Base-by-base conservation (phyloP, 92 coral and sea anemone genomes). In the Hydrozoanthus gracilis region DNA sequence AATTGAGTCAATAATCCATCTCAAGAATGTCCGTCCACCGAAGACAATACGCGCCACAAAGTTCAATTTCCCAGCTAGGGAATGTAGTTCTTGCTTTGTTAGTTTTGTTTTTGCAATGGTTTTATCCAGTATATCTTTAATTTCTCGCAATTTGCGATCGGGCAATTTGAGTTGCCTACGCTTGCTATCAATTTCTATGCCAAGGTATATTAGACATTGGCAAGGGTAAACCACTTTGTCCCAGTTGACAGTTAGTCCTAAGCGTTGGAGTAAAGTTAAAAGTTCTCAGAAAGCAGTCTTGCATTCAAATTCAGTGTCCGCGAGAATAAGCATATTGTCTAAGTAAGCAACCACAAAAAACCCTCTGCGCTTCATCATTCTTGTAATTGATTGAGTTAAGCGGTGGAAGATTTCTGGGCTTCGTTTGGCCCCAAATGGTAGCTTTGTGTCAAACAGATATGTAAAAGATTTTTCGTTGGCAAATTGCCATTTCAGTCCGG, bases 381-480 rank as follows among this genome's bases (percentile, higher is more conserved):
- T 76, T n/a, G 73, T 67, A 50, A 87, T 39, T 27, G 86, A 77
- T 66, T 78, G 79, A 0, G 76, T 77, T 4, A 86, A 13, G 44
- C 86, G 86, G 47, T 89, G 88, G 45, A 89, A 89, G 44, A 89
- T 86, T 80, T 86, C 83, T 9, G 83, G 92, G 71, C 76, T 69
- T 48, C 61, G 70, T 56, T 64, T 14, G 44, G 87, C 92, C 56
- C 92, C 84, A 17, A 89, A 86, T 15, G 89, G 92, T 8, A 89
- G 89, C 67, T 80, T 79, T 27, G 56, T 73, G 87, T 89, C 89
- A 39, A 70, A 69, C 52, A 78, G 56, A 72, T 86, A 86, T 8
- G 92, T 86, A 67, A 82, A 67, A 5, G 64, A 0, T 15, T 71
- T 58, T n/a, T 65, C 89, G 17, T 71, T 87, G 55, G 74, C n/a